phyloP scores from a whole-genome alignment of 2,797 vertebrate species.

The Notolepis coatsorum region DNA sequence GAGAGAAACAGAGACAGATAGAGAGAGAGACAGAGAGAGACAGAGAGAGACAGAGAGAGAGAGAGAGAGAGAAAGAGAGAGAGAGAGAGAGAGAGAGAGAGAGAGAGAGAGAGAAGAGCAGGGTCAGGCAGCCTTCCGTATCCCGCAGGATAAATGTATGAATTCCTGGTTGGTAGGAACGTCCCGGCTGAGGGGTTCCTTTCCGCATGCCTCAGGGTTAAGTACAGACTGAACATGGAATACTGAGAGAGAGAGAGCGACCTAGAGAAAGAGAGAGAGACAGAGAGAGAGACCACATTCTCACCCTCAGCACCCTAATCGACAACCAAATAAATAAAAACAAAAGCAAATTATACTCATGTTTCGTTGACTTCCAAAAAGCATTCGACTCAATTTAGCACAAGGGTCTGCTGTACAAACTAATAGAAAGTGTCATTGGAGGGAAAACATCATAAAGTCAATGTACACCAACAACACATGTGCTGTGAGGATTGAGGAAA shows the following conservation, averaged over 20 bases:
- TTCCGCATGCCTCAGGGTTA: slow-evolving; percentile 18
- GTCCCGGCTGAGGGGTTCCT: slow-evolving; percentile 45
- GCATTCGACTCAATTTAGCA: too few species aligned
- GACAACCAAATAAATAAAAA: too few species aligned
- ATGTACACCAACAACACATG: too few species aligned
- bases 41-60: slow-evolving; percentile 33
- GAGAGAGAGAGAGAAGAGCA: slow-evolving; percentile 35
- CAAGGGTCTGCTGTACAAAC: too few species aligned
- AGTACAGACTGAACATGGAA: slow-evolving; percentile 41
- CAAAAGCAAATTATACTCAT: too few species aligned
- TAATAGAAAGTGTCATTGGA: too few species aligned
- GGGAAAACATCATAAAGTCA: too few species aligned
- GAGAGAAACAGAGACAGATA: slow-evolving; percentile 29
- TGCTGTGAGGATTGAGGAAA: too few species aligned
- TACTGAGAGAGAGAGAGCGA: slow-evolving; percentile 17
- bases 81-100: slow-evolving; percentile 34
- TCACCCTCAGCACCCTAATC: too few species aligned
- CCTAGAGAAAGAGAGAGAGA: background rate
- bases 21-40: slow-evolving; percentile 33
- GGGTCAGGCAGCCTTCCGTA: slow-evolving; percentile 31
- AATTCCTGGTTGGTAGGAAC: slow-evolving; percentile 47
- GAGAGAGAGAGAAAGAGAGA: slow-evolving; percentile 38
- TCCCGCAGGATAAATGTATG: slow-evolving; percentile 58
- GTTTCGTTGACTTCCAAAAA: too few species aligned
- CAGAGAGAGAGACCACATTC: background rate